A percentile compares a stretch with the other conserved stretches of the same genome.
phyloP scores from a whole-genome alignment of 2,113 vertebrate genomes.

The Lichenostomus cassidix region DNA sequence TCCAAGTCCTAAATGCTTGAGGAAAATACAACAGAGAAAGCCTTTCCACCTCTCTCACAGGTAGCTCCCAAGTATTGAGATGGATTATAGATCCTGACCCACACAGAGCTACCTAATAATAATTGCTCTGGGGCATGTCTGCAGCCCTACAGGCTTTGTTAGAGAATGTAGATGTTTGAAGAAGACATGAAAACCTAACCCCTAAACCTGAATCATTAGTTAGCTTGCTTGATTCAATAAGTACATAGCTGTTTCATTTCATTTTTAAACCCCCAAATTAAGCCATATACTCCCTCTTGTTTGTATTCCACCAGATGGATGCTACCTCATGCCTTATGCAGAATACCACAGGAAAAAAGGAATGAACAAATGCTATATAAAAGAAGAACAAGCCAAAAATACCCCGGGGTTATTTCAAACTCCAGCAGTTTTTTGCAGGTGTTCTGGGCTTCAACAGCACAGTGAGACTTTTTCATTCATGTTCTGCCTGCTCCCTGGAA shows the following conservation, averaged over 20 bases:
- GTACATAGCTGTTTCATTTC: not conserved
- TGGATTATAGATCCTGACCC: not conserved
- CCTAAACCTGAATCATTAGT: not conserved
- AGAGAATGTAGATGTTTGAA: not conserved
- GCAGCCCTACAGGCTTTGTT: not conserved
- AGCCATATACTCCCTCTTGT: not conserved
- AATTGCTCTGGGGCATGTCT: rapidly evolving
- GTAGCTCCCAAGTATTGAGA: not conserved
- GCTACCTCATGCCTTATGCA: not conserved
- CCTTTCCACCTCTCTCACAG: not conserved
- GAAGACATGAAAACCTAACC: not conserved
- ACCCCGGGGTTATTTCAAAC: conserved; percentile 29
- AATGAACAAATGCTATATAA: not conserved
- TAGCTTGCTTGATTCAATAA: not conserved
- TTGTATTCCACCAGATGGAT: not conserved
- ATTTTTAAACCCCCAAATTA: not conserved
- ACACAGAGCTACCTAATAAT: not conserved
- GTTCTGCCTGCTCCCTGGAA: conserved; percentile 31
- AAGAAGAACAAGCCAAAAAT: conserved; percentile 19
- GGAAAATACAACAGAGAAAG: not conserved
- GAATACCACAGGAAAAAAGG: not conserved
- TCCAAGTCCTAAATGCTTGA: not conserved
- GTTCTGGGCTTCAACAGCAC: conserved; percentile 36
- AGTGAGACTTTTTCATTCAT: conserved; percentile 49
- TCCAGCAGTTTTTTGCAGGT: conserved; percentile 54